These are phyloP conservation scores for Yponomeuta malinellus DNA, from an alignment of 2,888 invertebrate species.

Conservation along the genomic window DNA sequence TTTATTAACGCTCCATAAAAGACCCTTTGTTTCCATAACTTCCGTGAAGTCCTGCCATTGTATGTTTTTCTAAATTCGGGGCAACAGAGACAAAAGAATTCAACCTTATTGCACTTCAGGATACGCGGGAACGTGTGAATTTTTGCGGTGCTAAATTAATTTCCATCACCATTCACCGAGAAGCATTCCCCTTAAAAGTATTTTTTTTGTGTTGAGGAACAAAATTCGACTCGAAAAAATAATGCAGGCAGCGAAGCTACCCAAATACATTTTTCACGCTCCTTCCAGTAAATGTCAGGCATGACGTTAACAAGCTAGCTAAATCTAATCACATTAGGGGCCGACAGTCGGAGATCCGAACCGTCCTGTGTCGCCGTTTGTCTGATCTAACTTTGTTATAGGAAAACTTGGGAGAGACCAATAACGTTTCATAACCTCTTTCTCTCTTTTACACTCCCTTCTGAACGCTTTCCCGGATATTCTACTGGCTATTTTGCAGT, in stretches of 20 bases:
- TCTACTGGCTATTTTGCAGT: background rate
- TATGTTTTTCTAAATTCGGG: background rate
- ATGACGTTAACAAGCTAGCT: constrained; percentile 11
- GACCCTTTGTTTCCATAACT: background rate
- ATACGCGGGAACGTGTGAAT: background rate
- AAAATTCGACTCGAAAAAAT: background rate
- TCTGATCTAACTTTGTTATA: constrained; percentile 3
- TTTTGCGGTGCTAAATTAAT: background rate
- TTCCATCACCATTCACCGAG: background rate
- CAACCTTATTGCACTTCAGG: background rate
- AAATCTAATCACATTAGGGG: constrained; percentile 9
- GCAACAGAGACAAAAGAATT: background rate
- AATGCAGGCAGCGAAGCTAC: background rate
- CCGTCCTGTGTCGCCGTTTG: constrained; percentile 3
- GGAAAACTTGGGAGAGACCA: background rate
- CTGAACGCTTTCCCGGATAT: background rate
- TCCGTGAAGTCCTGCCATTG: background rate
- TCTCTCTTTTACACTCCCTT: background rate
- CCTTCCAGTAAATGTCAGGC: constrained; percentile 4
- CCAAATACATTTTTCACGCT: constrained; percentile 1
- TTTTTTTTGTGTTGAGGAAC: background rate
- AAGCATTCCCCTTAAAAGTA: background rate
- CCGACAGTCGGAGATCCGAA: background rate
- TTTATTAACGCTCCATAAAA: background rate
- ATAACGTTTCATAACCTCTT: background rate